These are phyloP conservation scores for Centropristis striata DNA, from an alignment of 2,113 vertebrate genomes.

Conservation along the genomic window DNA sequence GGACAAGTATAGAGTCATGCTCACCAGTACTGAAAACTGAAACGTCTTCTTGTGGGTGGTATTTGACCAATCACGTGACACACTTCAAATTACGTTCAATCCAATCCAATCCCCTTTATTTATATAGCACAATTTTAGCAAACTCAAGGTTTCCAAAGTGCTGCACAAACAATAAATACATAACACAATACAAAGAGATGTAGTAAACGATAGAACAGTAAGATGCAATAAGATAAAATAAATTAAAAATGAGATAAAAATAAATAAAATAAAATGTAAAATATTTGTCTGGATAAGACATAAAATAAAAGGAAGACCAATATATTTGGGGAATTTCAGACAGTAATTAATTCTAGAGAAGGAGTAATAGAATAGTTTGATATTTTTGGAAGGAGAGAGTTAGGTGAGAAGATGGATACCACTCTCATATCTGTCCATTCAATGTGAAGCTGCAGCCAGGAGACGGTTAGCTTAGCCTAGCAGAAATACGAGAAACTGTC, in stretches of 20 bases:
- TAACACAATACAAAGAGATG: no score
- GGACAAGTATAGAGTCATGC: not conserved
- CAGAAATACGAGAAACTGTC: no score
- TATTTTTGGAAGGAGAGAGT: not conserved
- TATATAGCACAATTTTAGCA: no score
- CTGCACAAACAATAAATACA: no score
- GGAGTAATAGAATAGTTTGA: not conserved
- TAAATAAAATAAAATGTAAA: no score
- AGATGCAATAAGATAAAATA: no score
- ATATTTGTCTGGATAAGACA: not conserved
- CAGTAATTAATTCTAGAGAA: not conserved
- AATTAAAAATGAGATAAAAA: no score
- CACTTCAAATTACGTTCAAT: not conserved
- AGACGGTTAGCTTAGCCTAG: not conserved
- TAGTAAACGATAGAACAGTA: no score
- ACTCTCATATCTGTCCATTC: not conserved
- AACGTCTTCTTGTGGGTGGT: not conserved
- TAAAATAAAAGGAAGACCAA: not conserved
- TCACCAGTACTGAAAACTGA: not conserved
- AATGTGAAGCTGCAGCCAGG: not conserved
- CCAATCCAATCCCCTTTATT: no score
- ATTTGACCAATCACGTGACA: not conserved
- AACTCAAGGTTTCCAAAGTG: no score
- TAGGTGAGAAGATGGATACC: not conserved
- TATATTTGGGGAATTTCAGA: not conserved